phyloP scores from a whole-genome alignment of 2,797 vertebrate species.

The Triplophysa bombifrons region DNA sequence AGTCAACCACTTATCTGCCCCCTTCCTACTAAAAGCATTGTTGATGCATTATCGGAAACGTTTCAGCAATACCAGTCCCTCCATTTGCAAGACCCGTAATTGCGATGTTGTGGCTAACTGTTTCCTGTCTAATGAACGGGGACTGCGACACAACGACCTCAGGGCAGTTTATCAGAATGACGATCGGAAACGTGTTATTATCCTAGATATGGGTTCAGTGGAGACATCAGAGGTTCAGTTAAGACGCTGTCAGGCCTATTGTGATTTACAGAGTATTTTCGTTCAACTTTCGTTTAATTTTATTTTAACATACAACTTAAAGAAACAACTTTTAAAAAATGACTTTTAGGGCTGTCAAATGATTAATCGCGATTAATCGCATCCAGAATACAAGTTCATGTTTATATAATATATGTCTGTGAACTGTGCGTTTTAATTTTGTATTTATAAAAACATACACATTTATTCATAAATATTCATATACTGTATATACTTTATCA shows the following conservation, averaged over 20 bases:
- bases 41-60: conserved; percentile 40
- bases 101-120: conserved; percentile 30
- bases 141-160: conserved; percentile 31
- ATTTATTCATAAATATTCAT: no score
- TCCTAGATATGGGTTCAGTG: conserved; percentile 9
- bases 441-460: no score
- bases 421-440: no score
- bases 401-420: no score
- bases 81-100: conserved; percentile 34
- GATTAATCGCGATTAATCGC: no score
- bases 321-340: no score
- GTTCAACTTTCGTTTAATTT: neutral
- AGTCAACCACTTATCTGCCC: conserved; percentile 42
- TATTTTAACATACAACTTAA: neutral
- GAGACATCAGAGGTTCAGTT: conserved; percentile 9
- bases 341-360: no score
- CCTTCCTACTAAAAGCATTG: conserved; percentile 50
- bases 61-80: conserved; percentile 41
- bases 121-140: conserved; percentile 45
- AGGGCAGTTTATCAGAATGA: conserved; percentile 38
- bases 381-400: no score
- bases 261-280: conserved; percentile 2
- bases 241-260: neutral
- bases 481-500: no score
- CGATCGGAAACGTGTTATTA: conserved; percentile 19